Percentiles rank a stretch among this genome's conserved stretches.
phyloP scores from a whole-genome alignment of 2,797 vertebrate genomes.

The Notoglanidium macrostoma region DNA sequence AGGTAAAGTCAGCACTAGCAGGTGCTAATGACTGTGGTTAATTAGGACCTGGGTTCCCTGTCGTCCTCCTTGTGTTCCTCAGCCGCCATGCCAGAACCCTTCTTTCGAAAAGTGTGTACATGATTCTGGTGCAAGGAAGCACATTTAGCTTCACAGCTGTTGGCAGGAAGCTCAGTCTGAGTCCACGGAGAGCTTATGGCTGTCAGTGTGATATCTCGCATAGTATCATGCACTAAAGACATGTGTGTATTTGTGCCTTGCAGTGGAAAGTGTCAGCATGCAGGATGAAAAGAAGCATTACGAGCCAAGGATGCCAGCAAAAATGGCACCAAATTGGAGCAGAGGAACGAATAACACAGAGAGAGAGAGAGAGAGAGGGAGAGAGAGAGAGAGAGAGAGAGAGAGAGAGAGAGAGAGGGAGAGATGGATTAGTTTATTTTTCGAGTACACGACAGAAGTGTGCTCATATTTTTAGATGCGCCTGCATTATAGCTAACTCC shows the following conservation, averaged over 20 bases:
- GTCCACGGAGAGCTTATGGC: slow-evolving; percentile 23
- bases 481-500: background rate
- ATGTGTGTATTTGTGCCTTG: slow-evolving; percentile 13
- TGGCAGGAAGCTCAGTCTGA: slow-evolving; percentile 10
- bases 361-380: background rate
- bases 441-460: background rate
- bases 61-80: slow-evolving; percentile 5
- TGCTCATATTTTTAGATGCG: slow-evolving; percentile 3
- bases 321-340: slow-evolving; percentile 3
- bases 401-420: background rate
- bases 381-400: background rate
- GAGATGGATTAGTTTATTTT: background rate
- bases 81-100: background rate
- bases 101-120: background rate
- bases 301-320: background rate
- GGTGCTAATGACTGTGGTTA: slow-evolving; percentile 13
- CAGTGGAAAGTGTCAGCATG: background rate
- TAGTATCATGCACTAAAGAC: background rate
- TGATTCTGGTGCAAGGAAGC: slow-evolving; percentile 11
- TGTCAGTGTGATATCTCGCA: slow-evolving; percentile 27
- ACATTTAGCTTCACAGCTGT: slow-evolving; percentile 24
- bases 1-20: slow-evolving; percentile 18
- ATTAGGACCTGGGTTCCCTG: slow-evolving; percentile 19
- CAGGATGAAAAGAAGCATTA: slow-evolving; percentile 16
- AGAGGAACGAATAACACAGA: background rate